A percentile compares a stretch with the other conserved stretches of the same genome.
phyloP scores from a whole-genome alignment of 2,888 invertebrate genomes.

The Eristalis pertinax region DNA sequence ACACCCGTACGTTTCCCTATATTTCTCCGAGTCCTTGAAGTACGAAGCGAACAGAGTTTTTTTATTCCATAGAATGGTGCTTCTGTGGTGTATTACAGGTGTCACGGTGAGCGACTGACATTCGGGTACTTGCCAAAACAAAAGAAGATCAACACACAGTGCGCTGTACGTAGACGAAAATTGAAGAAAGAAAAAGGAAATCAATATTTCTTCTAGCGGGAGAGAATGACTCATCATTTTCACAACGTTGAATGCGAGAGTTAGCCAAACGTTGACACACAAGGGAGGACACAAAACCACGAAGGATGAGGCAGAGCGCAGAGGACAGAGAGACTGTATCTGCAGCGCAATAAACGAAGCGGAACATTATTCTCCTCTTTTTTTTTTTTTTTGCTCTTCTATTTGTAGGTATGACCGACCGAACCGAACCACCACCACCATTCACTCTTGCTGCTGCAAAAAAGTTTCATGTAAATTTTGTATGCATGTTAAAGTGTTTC shows the following conservation, averaged over 20 bases:
- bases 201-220: conserved; percentile 73
- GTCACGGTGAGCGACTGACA: not conserved
- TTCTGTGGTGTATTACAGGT: conserved; percentile 40
- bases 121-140: conserved; percentile 5
- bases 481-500: conserved; percentile 70
- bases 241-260: too few species aligned
- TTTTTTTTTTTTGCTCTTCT: not conserved
- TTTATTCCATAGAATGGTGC: not conserved
- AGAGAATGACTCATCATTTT: conserved; percentile 74
- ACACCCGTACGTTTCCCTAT: not conserved
- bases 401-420: conserved; percentile 32
- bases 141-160: conserved; percentile 10
- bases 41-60: not conserved
- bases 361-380: conserved; percentile 39
- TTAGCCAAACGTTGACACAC: too few species aligned
- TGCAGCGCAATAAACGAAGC: conserved; percentile 61
- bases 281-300: too few species aligned
- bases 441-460: conserved; percentile 47
- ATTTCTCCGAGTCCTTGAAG: not conserved
- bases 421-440: not conserved
- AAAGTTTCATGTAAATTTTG: conserved; percentile 62
- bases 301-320: conserved; percentile 13
- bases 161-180: not conserved
- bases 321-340: conserved; percentile 19
- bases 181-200: conserved; percentile 72